These are phyloP conservation scores for Delphinus delphis DNA, from an alignment of 2,113 vertebrate genomes.

Conservation along the genomic window DNA sequence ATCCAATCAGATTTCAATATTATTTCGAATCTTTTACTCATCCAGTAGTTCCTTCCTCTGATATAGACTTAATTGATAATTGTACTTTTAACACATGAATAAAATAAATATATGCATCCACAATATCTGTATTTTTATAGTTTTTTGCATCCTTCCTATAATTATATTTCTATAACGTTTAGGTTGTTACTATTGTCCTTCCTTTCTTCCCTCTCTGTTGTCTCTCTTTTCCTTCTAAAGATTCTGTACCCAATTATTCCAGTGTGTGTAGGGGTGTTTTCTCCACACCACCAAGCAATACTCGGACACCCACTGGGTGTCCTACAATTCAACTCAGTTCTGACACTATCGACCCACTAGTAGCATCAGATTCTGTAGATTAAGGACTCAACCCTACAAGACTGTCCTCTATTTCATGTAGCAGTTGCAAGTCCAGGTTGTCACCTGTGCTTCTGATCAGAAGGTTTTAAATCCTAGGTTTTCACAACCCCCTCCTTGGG, in stretches of 20 bases:
- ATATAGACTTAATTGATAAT: background rate
- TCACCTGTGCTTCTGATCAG: background rate
- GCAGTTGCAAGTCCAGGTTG: background rate
- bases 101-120: background rate
- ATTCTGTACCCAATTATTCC: background rate
- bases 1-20: background rate
- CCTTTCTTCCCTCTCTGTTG: background rate
- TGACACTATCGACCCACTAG: background rate
- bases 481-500: background rate
- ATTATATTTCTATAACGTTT: background rate
- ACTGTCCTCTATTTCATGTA: background rate
- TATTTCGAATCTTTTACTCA: background rate
- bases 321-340: background rate
- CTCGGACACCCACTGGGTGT: background rate
- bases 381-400: background rate
- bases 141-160: background rate
- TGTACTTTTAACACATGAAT: background rate
- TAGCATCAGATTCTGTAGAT: background rate
- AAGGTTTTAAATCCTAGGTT: background rate
- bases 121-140: background rate
- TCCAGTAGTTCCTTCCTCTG: background rate
- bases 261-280: background rate
- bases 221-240: background rate
- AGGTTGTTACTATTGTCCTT: background rate
- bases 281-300: background rate